Evolutionary conservation across 2,888 invertebrate genomes (phyloP).

Genomic region (Drepana falcataria): DNA sequence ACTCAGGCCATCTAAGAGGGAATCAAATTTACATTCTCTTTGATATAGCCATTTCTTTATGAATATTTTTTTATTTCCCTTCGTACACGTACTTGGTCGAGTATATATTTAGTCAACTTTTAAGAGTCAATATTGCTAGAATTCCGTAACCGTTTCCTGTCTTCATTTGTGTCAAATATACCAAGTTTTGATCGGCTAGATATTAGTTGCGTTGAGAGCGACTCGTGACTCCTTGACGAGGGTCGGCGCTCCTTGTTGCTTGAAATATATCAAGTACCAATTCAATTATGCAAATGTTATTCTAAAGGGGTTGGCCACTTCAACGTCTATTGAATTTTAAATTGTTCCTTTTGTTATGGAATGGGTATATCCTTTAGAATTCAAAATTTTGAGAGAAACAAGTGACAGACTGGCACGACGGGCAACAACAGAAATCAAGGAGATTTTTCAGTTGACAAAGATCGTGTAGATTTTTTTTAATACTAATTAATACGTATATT

Average conservation of each 20-base stretch:
- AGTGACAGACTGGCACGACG: no score
- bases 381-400: no score
- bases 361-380: no score
- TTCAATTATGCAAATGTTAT: neutral
- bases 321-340: neutral
- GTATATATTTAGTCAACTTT: neutral
- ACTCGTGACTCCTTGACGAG: neutral
- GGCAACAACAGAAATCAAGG: no score
- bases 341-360: neutral
- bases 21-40: no score
- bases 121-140: neutral
- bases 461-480: no score
- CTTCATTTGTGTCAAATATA: neutral
- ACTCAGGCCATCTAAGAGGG: no score
- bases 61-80: no score
- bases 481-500: no score
- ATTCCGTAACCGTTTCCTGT: neutral
- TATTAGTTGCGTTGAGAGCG: neutral
- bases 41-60: no score
- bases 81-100: neutral
- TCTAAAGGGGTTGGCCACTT: neutral
- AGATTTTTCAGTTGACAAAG: no score
- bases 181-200: neutral
- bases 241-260: neutral
- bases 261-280: neutral